Conservation (phyloP, 64 coral and sea anemone genomes). For the Trachythela sp. region DNA sequence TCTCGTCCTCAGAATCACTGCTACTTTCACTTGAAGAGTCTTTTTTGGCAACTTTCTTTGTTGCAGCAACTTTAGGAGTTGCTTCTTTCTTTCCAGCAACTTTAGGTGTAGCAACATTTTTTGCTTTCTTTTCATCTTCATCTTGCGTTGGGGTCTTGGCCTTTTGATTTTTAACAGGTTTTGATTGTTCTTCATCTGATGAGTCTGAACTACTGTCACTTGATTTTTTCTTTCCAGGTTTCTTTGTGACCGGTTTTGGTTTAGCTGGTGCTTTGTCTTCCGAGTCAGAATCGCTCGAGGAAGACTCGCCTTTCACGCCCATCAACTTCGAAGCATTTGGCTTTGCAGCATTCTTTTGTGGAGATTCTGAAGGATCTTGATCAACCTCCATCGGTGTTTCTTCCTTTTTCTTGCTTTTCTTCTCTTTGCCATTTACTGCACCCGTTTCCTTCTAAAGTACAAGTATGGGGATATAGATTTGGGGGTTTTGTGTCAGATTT, state of each 20-base stretch:
- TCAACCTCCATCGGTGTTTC: neutral
- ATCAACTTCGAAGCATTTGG: neutral
- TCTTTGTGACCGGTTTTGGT: neutral
- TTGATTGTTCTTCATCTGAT: conserved; percentile 13
- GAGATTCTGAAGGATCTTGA: neutral
- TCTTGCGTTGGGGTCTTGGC: neutral
- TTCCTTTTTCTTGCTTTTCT: neutral
- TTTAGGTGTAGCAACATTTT: too few species aligned
- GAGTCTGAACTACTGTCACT: conserved; percentile 8
- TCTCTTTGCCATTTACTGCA: conserved; percentile 13
- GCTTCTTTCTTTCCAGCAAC: neutral
- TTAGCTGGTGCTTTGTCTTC: neutral
- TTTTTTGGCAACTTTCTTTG: neutral
- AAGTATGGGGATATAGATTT: neutral
- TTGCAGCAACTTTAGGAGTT: neutral
- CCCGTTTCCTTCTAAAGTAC: neutral
- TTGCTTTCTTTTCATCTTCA: neutral
- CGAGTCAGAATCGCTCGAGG: neutral
- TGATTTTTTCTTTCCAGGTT: neutral
- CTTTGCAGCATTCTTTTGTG: neutral
- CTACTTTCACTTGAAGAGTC: conserved; percentile 2
- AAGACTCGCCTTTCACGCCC: neutral
- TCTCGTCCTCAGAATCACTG: neutral
- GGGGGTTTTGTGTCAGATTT: too few species aligned
- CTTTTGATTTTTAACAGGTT: neutral